A percentile compares a stretch with the other conserved stretches of the same genome.
Conservation (phyloP, 2,797 vertebrate species). For the Manis crassicaudata region DNA sequence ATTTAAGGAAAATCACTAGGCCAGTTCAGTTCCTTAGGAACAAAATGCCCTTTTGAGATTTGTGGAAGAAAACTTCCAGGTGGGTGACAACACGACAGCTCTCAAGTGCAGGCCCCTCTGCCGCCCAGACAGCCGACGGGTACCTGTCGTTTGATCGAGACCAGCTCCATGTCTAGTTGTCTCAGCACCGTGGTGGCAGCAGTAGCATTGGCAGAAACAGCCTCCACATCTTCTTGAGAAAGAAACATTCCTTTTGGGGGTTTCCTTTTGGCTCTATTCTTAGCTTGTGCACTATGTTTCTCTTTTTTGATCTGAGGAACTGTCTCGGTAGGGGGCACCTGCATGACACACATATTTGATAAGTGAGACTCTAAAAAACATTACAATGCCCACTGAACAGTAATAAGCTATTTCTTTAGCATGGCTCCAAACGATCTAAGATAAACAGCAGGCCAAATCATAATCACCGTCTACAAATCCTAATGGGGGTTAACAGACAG, state of each 20-base stretch:
- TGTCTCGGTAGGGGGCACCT: constrained; percentile 87
- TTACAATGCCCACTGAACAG: neutral
- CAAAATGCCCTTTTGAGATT: neutral
- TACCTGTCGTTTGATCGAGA: constrained; percentile 96
- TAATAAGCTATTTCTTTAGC: neutral
- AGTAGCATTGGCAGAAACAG: constrained; percentile 91
- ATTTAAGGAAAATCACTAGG: neutral
- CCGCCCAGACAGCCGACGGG: fast-evolving
- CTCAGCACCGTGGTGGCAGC: constrained; percentile 93
- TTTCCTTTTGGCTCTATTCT: constrained; percentile 95
- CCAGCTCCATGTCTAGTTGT: constrained; percentile 94
- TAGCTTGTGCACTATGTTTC: constrained; percentile 89
- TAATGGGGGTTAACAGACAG: neutral
- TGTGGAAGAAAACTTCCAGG: neutral
- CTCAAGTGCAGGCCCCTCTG: fast-evolving
- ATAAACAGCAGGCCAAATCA: fast-evolving
- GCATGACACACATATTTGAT: constrained; percentile 67
- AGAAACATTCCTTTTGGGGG: constrained; percentile 97
- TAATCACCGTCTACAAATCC: neutral
- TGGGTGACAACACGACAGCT: too few species aligned
- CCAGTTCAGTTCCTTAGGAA: neutral
- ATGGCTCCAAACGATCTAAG: neutral
- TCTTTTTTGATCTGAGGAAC: constrained; percentile 91
- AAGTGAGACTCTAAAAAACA: neutral
- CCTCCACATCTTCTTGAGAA: constrained; percentile 92